phyloP scores from a whole-genome alignment of 2,888 invertebrate species.

The Ctenicera cuprea region DNA sequence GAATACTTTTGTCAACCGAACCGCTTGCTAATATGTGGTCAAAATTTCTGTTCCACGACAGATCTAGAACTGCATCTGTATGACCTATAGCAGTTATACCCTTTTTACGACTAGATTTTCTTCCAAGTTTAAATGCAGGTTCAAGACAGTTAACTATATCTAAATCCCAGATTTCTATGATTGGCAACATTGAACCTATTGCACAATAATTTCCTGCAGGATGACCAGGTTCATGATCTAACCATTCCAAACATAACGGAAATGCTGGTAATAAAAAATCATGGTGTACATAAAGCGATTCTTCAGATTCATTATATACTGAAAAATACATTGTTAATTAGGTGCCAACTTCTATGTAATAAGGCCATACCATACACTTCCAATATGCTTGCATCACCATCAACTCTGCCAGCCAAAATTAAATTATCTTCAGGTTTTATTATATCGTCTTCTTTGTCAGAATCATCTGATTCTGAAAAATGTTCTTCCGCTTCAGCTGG shows the following conservation, averaged over 20 bases:
- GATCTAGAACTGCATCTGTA: conserved; percentile 91
- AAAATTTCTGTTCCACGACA: conserved; percentile 92
- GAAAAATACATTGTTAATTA: conserved; percentile 21
- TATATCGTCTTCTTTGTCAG: conserved; percentile 92
- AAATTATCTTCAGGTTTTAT: conserved; percentile 94
- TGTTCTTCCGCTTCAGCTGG: conserved; percentile 72
- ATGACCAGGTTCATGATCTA: conserved; percentile 89
- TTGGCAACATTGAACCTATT: conserved; percentile 90
- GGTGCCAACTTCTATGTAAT: not conserved
- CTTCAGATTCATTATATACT: conserved; percentile 94
- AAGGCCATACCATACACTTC: conserved; percentile 88
- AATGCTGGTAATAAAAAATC: conserved; percentile 92
- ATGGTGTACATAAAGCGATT: conserved; percentile 95
- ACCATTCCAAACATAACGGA: conserved; percentile 95
- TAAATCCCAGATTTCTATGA: conserved; percentile 97
- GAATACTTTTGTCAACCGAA: conserved; percentile 91
- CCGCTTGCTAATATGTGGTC: conserved; percentile 93
- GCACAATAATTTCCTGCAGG: conserved; percentile 91
- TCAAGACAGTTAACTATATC: conserved; percentile 94
- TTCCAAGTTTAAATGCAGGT: conserved; percentile 88
- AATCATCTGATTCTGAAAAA: conserved; percentile 76
- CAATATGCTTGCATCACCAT: conserved; percentile 89
- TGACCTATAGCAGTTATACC: conserved; percentile 85
- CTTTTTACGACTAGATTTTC: conserved; percentile 83
- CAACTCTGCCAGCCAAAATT: conserved; percentile 89